A percentile compares a stretch with the other conserved stretches of the same genome.
phyloP scores from a whole-genome alignment of 1,140 invertebrate species.

The Drosophila busckii region DNA sequence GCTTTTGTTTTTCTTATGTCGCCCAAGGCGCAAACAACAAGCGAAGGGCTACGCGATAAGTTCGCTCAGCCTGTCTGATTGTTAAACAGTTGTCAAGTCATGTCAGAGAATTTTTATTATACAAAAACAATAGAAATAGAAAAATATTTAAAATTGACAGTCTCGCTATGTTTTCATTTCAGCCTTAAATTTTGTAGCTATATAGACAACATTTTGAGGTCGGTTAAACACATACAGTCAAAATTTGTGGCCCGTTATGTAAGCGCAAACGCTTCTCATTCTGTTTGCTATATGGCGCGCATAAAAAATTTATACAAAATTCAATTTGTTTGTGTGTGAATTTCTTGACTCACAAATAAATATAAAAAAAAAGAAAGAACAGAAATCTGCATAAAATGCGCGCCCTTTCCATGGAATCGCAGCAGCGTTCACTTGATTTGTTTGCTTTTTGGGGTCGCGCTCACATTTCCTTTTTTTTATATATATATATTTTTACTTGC shows the following conservation, averaged over 20 bases:
- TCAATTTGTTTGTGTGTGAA: constrained; percentile 65
- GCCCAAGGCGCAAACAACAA: constrained; percentile 25
- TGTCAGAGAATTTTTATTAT: constrained; percentile 66
- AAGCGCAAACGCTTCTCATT: constrained; percentile 44
- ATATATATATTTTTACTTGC: neutral
- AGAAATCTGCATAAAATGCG: constrained; percentile 69
- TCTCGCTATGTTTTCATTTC: no score
- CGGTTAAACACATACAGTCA: constrained; percentile 39
- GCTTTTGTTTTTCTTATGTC: constrained; percentile 37
- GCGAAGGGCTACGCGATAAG: no score
- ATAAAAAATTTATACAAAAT: constrained; percentile 76
- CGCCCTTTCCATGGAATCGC: neutral
- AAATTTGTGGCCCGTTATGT: constrained; percentile 30
- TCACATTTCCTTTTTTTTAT: neutral
- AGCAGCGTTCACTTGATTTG: constrained; percentile 36
- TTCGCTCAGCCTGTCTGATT: no score
- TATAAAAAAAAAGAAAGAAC: no score
- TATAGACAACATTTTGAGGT: no score
- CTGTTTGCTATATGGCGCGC: constrained; percentile 44
- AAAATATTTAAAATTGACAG: no score
- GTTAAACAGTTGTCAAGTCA: no score
- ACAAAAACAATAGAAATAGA: constrained; percentile 38
- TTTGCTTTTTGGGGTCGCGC: constrained; percentile 8
- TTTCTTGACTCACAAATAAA: constrained; percentile 72
- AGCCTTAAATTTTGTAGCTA: no score